phyloP scores from a whole-genome alignment of 2,888 invertebrate genomes.

The Nomada fabriciana region DNA sequence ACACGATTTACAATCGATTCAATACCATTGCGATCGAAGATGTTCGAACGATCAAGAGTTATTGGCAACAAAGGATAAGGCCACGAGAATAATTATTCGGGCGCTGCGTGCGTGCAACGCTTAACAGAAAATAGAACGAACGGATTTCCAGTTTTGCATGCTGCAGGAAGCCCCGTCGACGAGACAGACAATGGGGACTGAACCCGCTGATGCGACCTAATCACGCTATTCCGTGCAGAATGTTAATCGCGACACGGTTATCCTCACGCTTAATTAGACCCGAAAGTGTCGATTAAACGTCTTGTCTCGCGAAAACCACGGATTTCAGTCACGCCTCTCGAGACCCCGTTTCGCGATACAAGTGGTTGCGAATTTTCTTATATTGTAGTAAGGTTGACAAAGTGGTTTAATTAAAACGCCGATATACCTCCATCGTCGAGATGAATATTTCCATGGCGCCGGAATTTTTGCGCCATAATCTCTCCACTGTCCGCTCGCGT shows the following conservation, averaged over 20 bases:
- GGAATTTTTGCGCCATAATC: conserved; percentile 87
- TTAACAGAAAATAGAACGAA: conserved; percentile 56
- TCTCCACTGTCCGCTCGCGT: conserved; percentile 86
- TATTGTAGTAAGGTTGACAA: neutral
- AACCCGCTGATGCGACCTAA: conserved; percentile 52
- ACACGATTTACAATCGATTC: neutral
- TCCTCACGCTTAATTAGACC: conserved; percentile 51
- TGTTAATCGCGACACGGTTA: conserved; percentile 47
- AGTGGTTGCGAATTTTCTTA: neutral
- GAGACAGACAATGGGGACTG: conserved; percentile 48
- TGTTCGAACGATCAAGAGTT: conserved; percentile 25
- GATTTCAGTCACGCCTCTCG: conserved; percentile 33
- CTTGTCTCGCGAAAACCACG: conserved; percentile 10
- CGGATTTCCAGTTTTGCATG: conserved; percentile 50
- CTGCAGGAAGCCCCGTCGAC: conserved; percentile 33
- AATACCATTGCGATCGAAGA: neutral
- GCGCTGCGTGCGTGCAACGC: conserved; percentile 46
- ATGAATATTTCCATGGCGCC: conserved; percentile 86
- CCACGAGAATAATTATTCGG: conserved; percentile 56
- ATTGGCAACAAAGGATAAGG: conserved; percentile 43
- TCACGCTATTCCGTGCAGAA: conserved; percentile 55
- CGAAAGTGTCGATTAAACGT: conserved; percentile 45
- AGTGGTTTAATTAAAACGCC: conserved; percentile 21
- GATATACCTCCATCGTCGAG: conserved; percentile 86
- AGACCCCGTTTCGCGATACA: neutral